These are phyloP conservation scores for Nesoenas mayeri DNA, from an alignment of 2,113 vertebrate genomes.

Conservation along the genomic window DNA sequence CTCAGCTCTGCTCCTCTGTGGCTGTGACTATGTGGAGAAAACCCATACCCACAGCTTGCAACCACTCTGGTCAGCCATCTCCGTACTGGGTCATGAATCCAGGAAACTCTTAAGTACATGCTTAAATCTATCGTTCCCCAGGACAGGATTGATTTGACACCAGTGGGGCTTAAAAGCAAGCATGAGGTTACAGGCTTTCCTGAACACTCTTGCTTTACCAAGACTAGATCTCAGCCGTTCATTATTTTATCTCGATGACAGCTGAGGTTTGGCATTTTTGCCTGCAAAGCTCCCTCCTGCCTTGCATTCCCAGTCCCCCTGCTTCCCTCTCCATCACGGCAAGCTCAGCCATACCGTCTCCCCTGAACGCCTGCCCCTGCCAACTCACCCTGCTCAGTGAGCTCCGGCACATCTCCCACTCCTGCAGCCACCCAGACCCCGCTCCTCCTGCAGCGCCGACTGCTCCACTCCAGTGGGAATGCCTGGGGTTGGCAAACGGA, in stretches of 20 bases:
- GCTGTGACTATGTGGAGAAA: neutral
- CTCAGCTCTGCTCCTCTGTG: neutral
- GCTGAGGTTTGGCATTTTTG: constrained; percentile 56
- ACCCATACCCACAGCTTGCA: neutral
- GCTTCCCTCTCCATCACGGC: neutral
- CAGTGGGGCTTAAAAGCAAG: constrained; percentile 9
- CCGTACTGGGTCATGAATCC: neutral
- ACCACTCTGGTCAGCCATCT: neutral
- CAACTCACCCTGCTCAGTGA: accelerated
- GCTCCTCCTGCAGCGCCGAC: accelerated
- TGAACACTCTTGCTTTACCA: neutral
- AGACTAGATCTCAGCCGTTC: neutral
- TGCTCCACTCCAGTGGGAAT: accelerated
- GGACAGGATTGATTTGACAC: neutral
- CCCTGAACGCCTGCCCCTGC: neutral
- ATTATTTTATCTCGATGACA: constrained; percentile 31
- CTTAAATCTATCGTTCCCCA: neutral
- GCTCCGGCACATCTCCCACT: neutral
- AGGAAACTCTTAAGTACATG: constrained; percentile 1
- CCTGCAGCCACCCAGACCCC: neutral
- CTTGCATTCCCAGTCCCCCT: neutral
- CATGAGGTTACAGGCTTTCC: constrained; percentile 32
- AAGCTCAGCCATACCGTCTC: accelerated
- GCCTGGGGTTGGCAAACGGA: neutral
- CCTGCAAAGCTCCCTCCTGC: neutral